Conservation (phyloP, 1,140 invertebrate species). For the Formica exsecta region DNA sequence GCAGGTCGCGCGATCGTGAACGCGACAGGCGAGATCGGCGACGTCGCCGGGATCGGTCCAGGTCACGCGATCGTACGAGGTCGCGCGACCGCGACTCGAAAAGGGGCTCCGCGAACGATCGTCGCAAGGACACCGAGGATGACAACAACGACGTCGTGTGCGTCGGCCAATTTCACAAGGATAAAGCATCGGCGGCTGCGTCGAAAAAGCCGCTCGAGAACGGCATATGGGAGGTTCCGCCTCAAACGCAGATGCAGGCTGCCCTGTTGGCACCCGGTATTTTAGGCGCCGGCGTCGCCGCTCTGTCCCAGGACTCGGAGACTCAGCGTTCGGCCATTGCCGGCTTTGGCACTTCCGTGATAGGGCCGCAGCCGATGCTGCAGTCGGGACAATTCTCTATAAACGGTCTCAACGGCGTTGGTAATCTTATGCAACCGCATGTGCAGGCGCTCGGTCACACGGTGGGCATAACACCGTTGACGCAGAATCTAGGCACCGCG, state of each 20-base stretch:
- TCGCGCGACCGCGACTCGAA: conserved; percentile 85
- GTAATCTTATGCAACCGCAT: conserved; percentile 76
- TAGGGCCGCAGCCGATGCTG: conserved; percentile 72
- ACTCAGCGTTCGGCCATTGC: conserved; percentile 48
- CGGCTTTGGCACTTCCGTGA: conserved; percentile 61
- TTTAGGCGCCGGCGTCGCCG: conserved; percentile 80
- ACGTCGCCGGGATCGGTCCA: conserved; percentile 75
- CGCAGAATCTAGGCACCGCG: conserved; percentile 47
- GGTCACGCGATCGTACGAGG: conserved; percentile 78
- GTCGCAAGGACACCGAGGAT: conserved; percentile 83
- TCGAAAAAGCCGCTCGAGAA: conserved; percentile 78
- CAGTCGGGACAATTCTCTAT: conserved; percentile 79
- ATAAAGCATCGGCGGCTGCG: conserved; percentile 68
- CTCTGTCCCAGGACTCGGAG: conserved; percentile 78
- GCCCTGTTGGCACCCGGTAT: conserved; percentile 83
- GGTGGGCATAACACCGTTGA: conserved; percentile 63
- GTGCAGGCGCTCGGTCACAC: conserved; percentile 72
- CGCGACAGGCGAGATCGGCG: conserved; percentile 71
- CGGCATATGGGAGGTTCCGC: conserved; percentile 85
- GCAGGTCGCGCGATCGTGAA: conserved; percentile 84
- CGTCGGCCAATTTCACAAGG: conserved; percentile 84
- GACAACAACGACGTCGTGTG: conserved; percentile 83
- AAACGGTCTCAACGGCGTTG: conserved; percentile 82
- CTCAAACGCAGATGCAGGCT: conserved; percentile 83
- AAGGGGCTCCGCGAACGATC: conserved; percentile 71